Base-by-base conservation (phyloP, 2,797 vertebrate species). In the Hipposideros larvatus region DNA sequence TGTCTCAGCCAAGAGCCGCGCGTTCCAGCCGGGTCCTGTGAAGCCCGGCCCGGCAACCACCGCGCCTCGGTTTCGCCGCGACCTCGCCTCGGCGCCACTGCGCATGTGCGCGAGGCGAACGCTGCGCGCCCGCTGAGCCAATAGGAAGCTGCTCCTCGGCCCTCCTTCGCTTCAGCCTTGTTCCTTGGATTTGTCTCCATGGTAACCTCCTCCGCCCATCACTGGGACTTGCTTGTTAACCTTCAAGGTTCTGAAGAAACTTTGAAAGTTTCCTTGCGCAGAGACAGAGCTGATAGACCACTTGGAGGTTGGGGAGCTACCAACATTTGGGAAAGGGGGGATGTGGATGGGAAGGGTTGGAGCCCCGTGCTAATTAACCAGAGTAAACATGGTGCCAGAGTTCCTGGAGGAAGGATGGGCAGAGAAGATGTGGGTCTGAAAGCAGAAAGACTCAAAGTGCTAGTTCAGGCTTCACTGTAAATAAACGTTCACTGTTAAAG, bases 131-230 rank as follows among this genome's bases (percentile, higher is more conserved):
- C n/a, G 22, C 79, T 0, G 37, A 89, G 74, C 94, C 97, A 96
- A 96, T 98, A 4, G 28, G 77, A 95, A 70, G n/a, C 63, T 4
- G 63, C 66, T 55, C 24, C 34, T 9, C 21, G 22, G 61, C 16
- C 87, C 41, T 28, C 78, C 34, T 57, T 9, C 7, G 51, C 80
- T 28, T 0, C 21, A 55, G 82, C 82, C 77, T 41, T 19, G 3
- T 51, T 63, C 59, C 43, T 1, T 66, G 88, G 94, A 92, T 94
- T 92, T 4, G 97, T 98, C 95, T 86, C 96, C 96, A 92, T 97
- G 97, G 95, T 89, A 97, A 97, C 97, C 96, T 88, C 95, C 92
- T 98, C 94, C 95, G 61, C 95, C 95, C 95, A 57, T 34, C 82
- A 0, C 57, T 21, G 0, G 0, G 87, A 57, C 74, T 71, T 21